Conservation (phyloP, 2,888 invertebrate species). For the Ennomos erosarius region DNA sequence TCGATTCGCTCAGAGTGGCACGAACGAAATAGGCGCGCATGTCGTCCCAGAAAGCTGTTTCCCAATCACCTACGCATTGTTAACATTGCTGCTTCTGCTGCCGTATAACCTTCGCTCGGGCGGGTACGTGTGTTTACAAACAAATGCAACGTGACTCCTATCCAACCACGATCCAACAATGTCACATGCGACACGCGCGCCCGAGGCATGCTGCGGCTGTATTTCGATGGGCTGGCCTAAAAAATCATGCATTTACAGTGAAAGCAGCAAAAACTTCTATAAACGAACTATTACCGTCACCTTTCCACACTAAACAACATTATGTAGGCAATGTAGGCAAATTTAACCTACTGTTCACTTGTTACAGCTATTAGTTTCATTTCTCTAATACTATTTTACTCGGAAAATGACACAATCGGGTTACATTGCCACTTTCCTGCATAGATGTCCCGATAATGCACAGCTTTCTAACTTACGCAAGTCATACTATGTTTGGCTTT, state of each 20-base stretch:
- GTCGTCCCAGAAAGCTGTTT: constrained; percentile 19
- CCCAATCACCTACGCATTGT: constrained; percentile 19
- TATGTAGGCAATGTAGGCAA: too few species aligned
- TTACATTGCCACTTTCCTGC: constrained; percentile 37
- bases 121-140: constrained; percentile 63
- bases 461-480: constrained; percentile 68
- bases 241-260: constrained; percentile 41
- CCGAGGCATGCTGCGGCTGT: neutral
- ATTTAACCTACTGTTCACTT: too few species aligned
- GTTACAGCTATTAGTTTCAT: constrained; percentile 6
- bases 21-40: constrained; percentile 11
- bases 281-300: constrained; percentile 30
- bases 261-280: constrained; percentile 34
- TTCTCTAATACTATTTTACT: constrained; percentile 19
- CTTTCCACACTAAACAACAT: constrained; percentile 20
- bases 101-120: constrained; percentile 54
- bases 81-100: constrained; percentile 34
- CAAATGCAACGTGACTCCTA: constrained; percentile 54
- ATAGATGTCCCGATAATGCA: constrained; percentile 31
- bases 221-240: too few species aligned
- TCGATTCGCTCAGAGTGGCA: constrained; percentile 8
- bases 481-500: constrained; percentile 61
- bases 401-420: constrained; percentile 24
- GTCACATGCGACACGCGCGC: constrained; percentile 39
- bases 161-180: constrained; percentile 36